Conservation (phyloP, 1,140 invertebrate species). For the Halyomorpha halys region DNA sequence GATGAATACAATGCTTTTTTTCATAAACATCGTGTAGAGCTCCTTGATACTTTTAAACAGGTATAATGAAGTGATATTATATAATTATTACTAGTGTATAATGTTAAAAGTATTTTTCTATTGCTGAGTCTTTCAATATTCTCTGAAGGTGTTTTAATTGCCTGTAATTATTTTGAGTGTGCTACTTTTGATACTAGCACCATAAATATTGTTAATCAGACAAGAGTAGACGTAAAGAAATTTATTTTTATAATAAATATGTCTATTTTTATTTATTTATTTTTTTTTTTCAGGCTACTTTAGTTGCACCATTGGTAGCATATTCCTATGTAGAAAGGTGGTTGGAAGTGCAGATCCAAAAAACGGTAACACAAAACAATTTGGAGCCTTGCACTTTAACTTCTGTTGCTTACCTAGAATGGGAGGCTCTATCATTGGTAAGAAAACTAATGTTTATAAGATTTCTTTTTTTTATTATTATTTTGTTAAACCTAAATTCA, state of each 20-base stretch:
- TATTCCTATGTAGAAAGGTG: conserved; percentile 72
- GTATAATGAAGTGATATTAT: too few relatives aligned
- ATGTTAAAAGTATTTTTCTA: too few relatives aligned
- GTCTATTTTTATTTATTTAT: conserved; percentile 10
- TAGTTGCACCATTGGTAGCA: conserved; percentile 68
- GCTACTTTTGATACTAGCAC: too few relatives aligned
- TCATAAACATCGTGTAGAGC: conserved; percentile 61
- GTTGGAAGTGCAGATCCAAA: conserved; percentile 52
- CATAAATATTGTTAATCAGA: too few relatives aligned
- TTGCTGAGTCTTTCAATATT: too few relatives aligned
- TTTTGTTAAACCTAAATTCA: too few relatives aligned
- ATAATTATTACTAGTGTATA: too few relatives aligned
- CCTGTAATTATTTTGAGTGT: too few relatives aligned
- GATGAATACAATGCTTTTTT: conserved; percentile 79
- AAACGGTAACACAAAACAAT: conserved; percentile 40
- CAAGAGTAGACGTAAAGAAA: too few relatives aligned
- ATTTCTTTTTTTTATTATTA: not conserved
- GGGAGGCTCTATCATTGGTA: conserved; percentile 63
- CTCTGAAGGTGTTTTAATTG: too few relatives aligned
- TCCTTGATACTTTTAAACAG: conserved; percentile 59
- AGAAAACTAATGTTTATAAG: not conserved
- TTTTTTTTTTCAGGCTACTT: conserved; percentile 53
- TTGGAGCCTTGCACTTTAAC: conserved; percentile 38
- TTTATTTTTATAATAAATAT: not conserved
- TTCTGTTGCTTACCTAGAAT: conserved; percentile 65